A percentile compares a stretch with the other conserved stretches of the same genome.
Evolutionary conservation across 2,113 vertebrate species (phyloP).

Genomic region (Leucopsar rothschildi): DNA sequence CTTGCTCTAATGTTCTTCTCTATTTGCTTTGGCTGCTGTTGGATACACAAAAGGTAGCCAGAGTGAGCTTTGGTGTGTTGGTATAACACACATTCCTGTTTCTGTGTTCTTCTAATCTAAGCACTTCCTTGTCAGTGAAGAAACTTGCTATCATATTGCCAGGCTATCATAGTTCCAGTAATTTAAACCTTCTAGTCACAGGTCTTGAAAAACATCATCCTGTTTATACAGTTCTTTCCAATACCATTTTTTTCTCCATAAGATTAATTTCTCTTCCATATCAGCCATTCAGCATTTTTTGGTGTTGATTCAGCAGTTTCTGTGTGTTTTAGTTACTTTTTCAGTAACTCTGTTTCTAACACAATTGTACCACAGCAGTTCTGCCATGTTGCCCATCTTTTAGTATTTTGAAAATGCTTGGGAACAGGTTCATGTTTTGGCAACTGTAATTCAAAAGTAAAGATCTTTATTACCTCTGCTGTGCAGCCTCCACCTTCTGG

Average conservation of each 20-base stretch:
- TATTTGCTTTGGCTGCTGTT: neutral
- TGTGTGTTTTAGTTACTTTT: neutral
- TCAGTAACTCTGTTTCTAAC: neutral
- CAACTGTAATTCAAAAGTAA: neutral
- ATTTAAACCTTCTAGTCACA: neutral
- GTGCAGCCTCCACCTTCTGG: neutral
- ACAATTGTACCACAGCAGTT: neutral
- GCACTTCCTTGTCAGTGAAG: neutral
- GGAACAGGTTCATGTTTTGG: neutral
- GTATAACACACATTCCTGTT: no score
- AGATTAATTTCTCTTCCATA: neutral
- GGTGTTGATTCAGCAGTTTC: neutral
- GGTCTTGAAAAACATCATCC: neutral
- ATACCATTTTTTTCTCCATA: neutral
- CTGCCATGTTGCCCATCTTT: neutral
- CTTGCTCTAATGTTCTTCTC: neutral
- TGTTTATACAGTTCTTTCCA: neutral
- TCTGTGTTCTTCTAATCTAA: neutral
- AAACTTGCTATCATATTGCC: neutral
- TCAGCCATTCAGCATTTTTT: neutral
- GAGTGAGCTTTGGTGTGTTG: neutral
- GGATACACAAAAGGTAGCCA: neutral
- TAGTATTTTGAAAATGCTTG: neutral
- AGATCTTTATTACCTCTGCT: neutral
- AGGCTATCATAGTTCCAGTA: neutral